Evolutionary conservation across 2,797 vertebrate genomes (phyloP).

Genomic region (Hippoglossus hippoglossus): DNA sequence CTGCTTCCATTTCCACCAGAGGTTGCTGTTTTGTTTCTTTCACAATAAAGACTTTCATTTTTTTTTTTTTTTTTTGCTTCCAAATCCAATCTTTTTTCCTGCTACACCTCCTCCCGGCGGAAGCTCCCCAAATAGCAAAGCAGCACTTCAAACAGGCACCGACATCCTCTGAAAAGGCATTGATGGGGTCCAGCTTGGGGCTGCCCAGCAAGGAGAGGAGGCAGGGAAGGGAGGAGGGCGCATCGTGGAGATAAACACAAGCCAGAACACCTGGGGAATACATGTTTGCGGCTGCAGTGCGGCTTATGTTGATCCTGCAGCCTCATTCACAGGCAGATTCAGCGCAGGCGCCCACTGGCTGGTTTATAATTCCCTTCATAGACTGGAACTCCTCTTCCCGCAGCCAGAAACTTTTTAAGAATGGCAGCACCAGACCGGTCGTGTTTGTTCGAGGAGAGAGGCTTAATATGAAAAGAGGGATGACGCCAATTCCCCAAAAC

Average conservation of each 20-base stretch:
- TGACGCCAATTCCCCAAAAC: slow-evolving; percentile 21
- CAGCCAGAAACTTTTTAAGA: slow-evolving; percentile 50
- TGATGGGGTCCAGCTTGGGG: slow-evolving; percentile 53
- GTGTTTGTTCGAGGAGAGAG: slow-evolving; percentile 10
- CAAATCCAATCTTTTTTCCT: slow-evolving; percentile 55
- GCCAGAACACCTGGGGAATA: slow-evolving; percentile 48
- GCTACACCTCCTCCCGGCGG: slow-evolving; percentile 52
- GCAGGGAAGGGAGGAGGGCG: slow-evolving; percentile 27
- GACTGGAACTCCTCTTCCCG: slow-evolving; percentile 37
- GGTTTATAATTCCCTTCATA: slow-evolving; percentile 46
- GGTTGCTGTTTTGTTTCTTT: slow-evolving; percentile 62
- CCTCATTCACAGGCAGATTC: slow-evolving; percentile 59
- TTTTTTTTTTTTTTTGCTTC: slow-evolving; percentile 39
- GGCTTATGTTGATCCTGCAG: slow-evolving; percentile 71
- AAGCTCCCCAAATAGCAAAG: slow-evolving; percentile 71
- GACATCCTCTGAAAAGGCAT: slow-evolving; percentile 58
- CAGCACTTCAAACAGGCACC: slow-evolving; percentile 71
- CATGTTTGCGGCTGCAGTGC: slow-evolving; percentile 62
- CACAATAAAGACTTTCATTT: slow-evolving; percentile 42
- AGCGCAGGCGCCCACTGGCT: slow-evolving; percentile 32
- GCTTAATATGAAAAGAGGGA: slow-evolving; percentile 40
- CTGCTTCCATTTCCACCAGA: slow-evolving; percentile 57
- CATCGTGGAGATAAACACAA: slow-evolving; percentile 59
- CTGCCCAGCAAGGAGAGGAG: slow-evolving; percentile 41
- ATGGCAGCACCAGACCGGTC: slow-evolving; percentile 29